Evolutionary conservation across 2,888 invertebrate genomes (phyloP), one percentile per base, ranked within the genome.

Genomic region (Chloroclystis v-ata): DNA sequence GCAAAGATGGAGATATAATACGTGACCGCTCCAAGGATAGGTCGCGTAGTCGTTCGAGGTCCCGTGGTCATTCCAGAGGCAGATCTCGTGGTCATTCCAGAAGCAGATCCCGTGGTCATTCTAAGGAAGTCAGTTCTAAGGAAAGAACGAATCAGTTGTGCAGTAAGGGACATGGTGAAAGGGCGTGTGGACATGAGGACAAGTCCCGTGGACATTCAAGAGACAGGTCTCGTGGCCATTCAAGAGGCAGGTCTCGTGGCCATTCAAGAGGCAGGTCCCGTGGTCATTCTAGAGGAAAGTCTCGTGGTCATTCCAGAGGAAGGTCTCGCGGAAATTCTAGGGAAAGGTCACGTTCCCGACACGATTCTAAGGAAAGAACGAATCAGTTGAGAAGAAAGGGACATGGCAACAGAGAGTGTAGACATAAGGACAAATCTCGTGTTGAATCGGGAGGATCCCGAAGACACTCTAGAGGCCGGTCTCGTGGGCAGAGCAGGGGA

Each of bases 21-120:
- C 30, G 33, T 37, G 16, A 30, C 25, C 30, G 14, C 2, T 37
- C 20, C 16, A 41, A 25, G 11, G 46, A 26, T 1, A 25, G 12
- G 25, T 38, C 38, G 8, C 4, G 13, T 2, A 4, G n/a, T 9
- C 4, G 9, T 9, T 26, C n/a, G 24, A 16, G 28, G 10, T 43
- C 37, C 9, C 12, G 33, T 7, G 20, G 44, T 12, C 35, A 20
- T 12, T 39, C 44, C 16, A 39, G 38, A 33, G 45, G 39, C 30
- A 45, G 39, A 38, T 45, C 45, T 39, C 38, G 28, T 39, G 26
- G 33, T 28, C 16, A 28, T 6, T 33, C 20, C 28, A 38, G 26
- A 25, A 38, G 26, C 0, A 14, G 11, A 26, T 38, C 38, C 8
- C 26, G 13, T 39, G 26, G 28, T 33, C 26, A 20, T 4, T 26